These are phyloP conservation scores for Eudyptes chrysolophus DNA, from an alignment of 2,113 vertebrate species.

Conservation along the genomic window DNA sequence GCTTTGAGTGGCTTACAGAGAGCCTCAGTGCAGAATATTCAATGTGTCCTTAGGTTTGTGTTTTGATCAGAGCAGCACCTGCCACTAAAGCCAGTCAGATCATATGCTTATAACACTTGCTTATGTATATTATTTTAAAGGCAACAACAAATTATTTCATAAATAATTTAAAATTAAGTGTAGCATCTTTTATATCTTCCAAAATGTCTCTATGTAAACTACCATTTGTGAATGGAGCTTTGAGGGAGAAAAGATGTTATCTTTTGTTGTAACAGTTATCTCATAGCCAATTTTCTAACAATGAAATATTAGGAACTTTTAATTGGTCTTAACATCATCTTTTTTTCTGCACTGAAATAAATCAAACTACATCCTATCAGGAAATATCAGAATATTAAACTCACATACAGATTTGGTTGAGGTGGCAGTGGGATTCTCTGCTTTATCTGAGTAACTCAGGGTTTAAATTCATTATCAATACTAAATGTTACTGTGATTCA, in stretches of 20 bases:
- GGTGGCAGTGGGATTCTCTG: not conserved
- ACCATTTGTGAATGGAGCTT: not conserved
- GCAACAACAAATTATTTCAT: rapidly evolving
- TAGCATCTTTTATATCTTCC: not conserved
- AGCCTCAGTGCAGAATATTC: not conserved
- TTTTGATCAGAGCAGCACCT: not conserved
- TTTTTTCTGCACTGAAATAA: not conserved
- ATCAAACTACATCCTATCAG: not conserved
- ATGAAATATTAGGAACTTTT: not conserved
- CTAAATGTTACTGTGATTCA: constrained; percentile 20
- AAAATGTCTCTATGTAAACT: not conserved
- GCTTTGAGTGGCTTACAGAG: not conserved
- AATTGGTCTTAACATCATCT: not conserved
- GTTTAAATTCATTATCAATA: constrained; percentile 28
- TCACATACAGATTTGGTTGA: not conserved
- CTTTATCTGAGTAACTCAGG: not conserved
- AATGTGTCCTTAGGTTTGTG: not conserved
- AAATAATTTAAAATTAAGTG: not conserved
- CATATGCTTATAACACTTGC: not conserved
- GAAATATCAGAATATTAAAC: not conserved
- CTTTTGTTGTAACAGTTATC: not conserved
- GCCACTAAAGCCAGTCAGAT: not conserved
- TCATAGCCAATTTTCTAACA: not conserved
- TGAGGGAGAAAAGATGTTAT: not conserved
- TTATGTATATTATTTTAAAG: not conserved